Evolutionary conservation across 2,888 invertebrate genomes (phyloP), one percentile per base, ranked within the genome.

Genomic region (Pandemis cinnamomeana): DNA sequence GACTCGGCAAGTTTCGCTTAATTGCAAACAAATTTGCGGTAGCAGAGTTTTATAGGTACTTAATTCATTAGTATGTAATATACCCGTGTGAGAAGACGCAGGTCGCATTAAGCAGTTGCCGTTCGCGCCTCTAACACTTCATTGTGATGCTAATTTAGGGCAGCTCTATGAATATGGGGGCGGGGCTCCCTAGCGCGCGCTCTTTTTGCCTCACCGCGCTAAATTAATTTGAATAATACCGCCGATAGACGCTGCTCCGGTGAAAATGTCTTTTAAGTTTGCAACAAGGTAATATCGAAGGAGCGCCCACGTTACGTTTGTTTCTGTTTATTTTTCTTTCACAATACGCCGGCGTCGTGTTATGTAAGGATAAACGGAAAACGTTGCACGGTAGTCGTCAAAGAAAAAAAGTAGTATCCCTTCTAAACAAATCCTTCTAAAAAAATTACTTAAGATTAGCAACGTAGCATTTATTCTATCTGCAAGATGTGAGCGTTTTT

Each of bases 151-250:
- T 93, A 94, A 93, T 93, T 91, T 89, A 87, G 90, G 91, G 88
- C 90, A 88, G 88, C 89, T 88, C 91, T 91, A 91, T 93, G 93
- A 93, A 93, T 92, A 92, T 91, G 92, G 88, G 89, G 91, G 89
- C 83, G 88, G 86, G 81, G 82, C 84, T 86, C 84, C 86, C 87
- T 87, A 82, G 86, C 86, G 87, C 91, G 89, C 89, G 86, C 91
- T 92, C 89, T 94, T 93, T 93, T 93, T 92, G 89, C 91, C 89
- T 90, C 90, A 87, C 86, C 88, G 89, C 88, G 89, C 88, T 91
- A 93, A 91, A 92, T 93, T 92, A 92, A 92, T 92, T 92, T 93
- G 91, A 92, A 92, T 93, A 93, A 93, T 92, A 91, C 93, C 89
- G 85, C 86, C 90, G 90, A 93, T 91, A 91, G 89, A 90, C 89